A percentile compares a stretch with the other conserved stretches of the same genome.
Conservation (phyloP, 2,113 vertebrate genomes). For the Crotophaga sulcirostris region DNA sequence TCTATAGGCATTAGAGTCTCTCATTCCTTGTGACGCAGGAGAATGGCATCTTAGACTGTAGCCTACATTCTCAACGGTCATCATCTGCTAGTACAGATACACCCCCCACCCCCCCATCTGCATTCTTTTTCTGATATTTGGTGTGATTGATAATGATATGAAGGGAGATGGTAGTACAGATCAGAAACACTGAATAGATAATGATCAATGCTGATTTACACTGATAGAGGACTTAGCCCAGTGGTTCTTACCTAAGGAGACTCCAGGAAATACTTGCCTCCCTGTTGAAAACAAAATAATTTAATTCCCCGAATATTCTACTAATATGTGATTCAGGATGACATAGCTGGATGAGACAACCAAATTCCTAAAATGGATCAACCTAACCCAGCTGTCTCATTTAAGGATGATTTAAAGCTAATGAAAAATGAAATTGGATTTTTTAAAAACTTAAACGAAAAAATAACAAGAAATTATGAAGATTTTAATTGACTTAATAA, state of each 20-base stretch:
- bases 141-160: background rate
- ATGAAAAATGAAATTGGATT: background rate
- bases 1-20: background rate
- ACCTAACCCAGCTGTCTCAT: background rate
- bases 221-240: background rate
- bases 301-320: conserved; percentile 49
- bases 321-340: conserved; percentile 47
- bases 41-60: background rate
- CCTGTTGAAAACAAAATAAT: conserved; percentile 36
- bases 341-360: conserved; percentile 50
- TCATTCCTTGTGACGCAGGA: background rate
- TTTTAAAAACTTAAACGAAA: background rate
- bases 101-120: background rate
- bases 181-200: background rate
- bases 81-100: background rate
- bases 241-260: background rate
- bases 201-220: background rate
- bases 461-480: background rate
- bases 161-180: background rate
- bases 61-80: background rate
- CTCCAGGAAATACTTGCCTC: background rate
- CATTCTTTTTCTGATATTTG: background rate
- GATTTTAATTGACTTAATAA: background rate
- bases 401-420: conserved; percentile 27
- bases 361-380: conserved; percentile 53